Evolutionary conservation across 2,888 invertebrate species (phyloP).

Genomic region (Cynaeus angustus): DNA sequence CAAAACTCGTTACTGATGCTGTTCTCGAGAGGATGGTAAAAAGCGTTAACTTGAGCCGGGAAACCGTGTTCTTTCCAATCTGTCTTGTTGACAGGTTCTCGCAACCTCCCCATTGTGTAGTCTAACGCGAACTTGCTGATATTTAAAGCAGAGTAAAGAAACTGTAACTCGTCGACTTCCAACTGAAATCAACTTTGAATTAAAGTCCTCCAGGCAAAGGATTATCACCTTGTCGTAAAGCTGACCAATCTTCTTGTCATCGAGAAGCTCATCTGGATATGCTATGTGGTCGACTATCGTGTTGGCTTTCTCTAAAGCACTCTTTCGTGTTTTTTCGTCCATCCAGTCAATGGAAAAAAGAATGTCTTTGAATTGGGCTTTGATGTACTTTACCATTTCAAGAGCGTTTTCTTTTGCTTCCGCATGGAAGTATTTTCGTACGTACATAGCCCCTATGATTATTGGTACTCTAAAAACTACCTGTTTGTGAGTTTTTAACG

Average conservation of each 20-base stretch:
- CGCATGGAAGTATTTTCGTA: constrained; percentile 86
- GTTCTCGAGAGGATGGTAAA: constrained; percentile 50
- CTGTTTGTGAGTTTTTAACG: neutral
- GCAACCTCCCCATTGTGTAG: constrained; percentile 72
- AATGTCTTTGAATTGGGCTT: constrained; percentile 84
- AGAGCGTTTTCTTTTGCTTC: constrained; percentile 85
- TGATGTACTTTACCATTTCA: constrained; percentile 88
- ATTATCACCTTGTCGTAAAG: constrained; percentile 79
- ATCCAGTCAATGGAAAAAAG: constrained; percentile 88
- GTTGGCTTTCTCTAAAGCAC: constrained; percentile 83
- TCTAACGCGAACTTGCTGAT: constrained; percentile 72
- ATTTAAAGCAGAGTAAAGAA: constrained; percentile 72
- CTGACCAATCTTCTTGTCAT: constrained; percentile 82
- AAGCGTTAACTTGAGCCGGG: constrained; percentile 62
- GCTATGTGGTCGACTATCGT: constrained; percentile 90
- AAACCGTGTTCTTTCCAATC: constrained; percentile 74
- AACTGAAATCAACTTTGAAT: constrained; percentile 63
- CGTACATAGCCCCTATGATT: constrained; percentile 80
- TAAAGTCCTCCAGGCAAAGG: neutral
- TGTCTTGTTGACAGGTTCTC: constrained; percentile 73
- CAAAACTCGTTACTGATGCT: constrained; percentile 70
- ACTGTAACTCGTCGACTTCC: constrained; percentile 69
- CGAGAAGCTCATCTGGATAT: constrained; percentile 88
- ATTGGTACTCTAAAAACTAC: constrained; percentile 41
- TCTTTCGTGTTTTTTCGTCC: constrained; percentile 84